Percentiles rank a stretch among this genome's conserved stretches.
These are phyloP conservation scores for Leuciscus idus DNA, from an alignment of 2,113 vertebrate species.

Conservation along the genomic window DNA sequence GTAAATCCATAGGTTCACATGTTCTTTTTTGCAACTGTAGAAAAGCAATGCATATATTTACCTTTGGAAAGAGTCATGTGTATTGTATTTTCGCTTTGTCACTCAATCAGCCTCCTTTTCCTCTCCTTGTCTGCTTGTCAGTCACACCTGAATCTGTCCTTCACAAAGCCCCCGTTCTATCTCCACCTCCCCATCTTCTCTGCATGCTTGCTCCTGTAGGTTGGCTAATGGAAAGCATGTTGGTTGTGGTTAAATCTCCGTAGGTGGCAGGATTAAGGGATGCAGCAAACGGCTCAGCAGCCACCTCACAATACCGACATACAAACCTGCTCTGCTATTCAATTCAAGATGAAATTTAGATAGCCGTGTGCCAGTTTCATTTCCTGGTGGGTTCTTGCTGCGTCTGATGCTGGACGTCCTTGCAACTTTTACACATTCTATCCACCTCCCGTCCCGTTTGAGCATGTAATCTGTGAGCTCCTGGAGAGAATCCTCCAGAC, in stretches of 20 bases:
- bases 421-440: background rate
- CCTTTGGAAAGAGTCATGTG: background rate
- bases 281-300: background rate
- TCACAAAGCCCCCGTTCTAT: background rate
- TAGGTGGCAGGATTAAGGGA: constrained; percentile 23
- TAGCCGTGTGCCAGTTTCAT: background rate
- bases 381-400: background rate
- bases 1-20: background rate
- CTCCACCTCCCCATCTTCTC: background rate
- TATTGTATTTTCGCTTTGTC: constrained; percentile 14
- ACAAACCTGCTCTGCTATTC: background rate
- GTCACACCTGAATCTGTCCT: constrained; percentile 29
- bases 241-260: constrained; percentile 40
- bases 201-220: constrained; percentile 15
- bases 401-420: background rate
- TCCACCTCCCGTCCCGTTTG: background rate
- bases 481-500: constrained; percentile 2
- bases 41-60: background rate
- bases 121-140: background rate
- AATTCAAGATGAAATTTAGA: constrained; percentile 8
- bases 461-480: background rate
- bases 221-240: constrained; percentile 55
- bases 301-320: background rate
- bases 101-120: background rate
- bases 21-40: background rate